Percentiles rank a stretch among this genome's conserved stretches.
Conservation (phyloP, 1,140 invertebrate species). For the Ceratoteleas bidentatus region DNA sequence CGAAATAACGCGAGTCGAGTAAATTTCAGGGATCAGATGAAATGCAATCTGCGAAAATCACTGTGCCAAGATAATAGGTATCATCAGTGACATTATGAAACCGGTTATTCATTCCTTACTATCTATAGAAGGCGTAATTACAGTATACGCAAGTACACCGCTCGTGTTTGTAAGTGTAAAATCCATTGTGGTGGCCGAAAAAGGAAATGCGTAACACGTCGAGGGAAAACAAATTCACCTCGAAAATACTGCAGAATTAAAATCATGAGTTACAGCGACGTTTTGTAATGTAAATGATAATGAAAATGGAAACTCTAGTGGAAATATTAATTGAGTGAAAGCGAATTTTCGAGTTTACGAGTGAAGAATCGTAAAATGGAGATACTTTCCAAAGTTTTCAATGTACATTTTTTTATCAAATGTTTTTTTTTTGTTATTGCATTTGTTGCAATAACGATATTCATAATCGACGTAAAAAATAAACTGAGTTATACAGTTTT, state of each 20-base stretch:
- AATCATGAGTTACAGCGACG: not conserved
- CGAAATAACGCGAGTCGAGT: not conserved
- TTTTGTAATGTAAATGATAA: not conserved
- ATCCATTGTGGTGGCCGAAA: conserved; percentile 16
- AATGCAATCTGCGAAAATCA: conserved; percentile 30
- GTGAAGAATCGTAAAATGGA: too few relatives aligned
- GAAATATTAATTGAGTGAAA: not conserved
- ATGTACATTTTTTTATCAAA: not conserved
- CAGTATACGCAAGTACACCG: conserved; percentile 5
- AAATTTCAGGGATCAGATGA: conserved; percentile 1
- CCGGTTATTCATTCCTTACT: conserved; percentile 40
- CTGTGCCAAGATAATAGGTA: conserved; percentile 36
- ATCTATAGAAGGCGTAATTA: conserved; percentile 45
- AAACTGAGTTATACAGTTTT: too few relatives aligned
- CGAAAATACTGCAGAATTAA: not conserved
- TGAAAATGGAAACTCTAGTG: not conserved
- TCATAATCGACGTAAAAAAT: too few relatives aligned
- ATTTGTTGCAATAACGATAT: too few relatives aligned
- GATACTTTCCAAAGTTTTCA: not conserved
- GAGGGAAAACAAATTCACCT: not conserved
- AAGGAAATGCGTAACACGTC: conserved; percentile 4
- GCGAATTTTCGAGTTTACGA: not conserved
- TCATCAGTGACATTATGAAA: conserved; percentile 48
- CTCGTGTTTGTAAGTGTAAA: conserved; percentile 19
- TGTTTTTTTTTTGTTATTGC: not conserved